Conservation (phyloP, 2,888 invertebrate genomes). For the Alitta virens region DNA sequence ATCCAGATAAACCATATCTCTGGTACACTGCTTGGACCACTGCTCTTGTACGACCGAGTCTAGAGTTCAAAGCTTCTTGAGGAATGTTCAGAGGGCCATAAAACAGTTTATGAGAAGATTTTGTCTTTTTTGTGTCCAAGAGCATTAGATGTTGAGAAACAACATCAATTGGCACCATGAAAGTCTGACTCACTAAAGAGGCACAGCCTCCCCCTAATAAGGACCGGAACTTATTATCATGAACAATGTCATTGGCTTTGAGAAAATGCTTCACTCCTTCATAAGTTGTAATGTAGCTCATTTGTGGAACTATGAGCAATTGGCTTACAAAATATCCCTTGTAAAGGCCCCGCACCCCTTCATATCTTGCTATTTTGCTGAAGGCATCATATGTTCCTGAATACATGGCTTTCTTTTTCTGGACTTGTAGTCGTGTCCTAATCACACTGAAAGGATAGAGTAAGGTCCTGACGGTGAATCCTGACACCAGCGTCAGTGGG, state of each 20-base stretch:
- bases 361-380: conserved; percentile 77
- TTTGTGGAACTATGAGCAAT: conserved; percentile 64
- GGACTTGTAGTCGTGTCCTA: conserved; percentile 83
- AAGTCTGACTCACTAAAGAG: conserved; percentile 89
- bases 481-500: conserved; percentile 86
- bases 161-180: conserved; percentile 94
- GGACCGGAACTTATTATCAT: conserved; percentile 61
- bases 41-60: conserved; percentile 38
- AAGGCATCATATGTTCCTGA: conserved; percentile 80
- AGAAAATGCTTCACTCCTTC: conserved; percentile 84
- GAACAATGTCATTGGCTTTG: conserved; percentile 62
- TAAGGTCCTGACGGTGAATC: conserved; percentile 72
- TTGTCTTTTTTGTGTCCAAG: conserved; percentile 63
- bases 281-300: conserved; percentile 83
- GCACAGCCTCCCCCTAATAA: conserved; percentile 87
- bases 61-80: conserved; percentile 12
- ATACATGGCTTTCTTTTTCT: conserved; percentile 66
- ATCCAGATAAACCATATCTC: conserved; percentile 80
- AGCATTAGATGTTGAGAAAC: conserved; percentile 97
- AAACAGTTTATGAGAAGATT: neutral
- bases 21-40: conserved; percentile 77
- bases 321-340: conserved; percentile 94
- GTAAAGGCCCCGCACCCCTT: conserved; percentile 85
- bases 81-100: conserved; percentile 14
- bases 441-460: conserved; percentile 91